phyloP scores from a whole-genome alignment of 2,888 invertebrate genomes.

The Callinectes sapidus region DNA sequence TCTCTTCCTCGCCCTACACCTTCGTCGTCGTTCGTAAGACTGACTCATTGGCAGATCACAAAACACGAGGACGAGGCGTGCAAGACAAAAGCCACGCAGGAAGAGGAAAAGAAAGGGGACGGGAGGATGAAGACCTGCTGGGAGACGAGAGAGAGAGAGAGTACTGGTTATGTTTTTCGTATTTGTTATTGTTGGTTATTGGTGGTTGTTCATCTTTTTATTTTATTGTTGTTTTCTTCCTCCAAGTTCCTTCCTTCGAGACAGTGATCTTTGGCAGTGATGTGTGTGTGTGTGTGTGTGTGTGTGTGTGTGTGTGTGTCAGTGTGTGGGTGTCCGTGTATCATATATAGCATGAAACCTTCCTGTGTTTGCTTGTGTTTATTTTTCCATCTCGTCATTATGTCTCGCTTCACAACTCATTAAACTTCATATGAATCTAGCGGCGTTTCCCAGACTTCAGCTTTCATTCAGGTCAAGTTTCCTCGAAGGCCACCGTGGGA shows the following conservation, averaged over 20 bases:
- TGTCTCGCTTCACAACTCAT: conserved; percentile 4
- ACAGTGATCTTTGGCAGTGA: not conserved
- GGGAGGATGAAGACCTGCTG: not conserved
- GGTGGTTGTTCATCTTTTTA: not conserved
- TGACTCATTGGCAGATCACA: conserved; percentile 2
- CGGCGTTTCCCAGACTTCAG: not conserved
- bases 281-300: too few relatives aligned
- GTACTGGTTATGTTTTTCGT: not conserved
- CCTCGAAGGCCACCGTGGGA: not conserved
- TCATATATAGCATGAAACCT: too few relatives aligned
- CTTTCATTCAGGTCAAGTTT: not conserved
- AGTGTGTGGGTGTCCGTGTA: too few relatives aligned
- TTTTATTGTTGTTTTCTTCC: not conserved
- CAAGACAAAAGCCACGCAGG: conserved; percentile 3
- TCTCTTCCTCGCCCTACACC: not conserved
- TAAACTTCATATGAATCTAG: not conserved
- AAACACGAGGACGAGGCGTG: not conserved
- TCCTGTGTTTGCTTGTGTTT: too few relatives aligned
- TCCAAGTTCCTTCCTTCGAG: not conserved
- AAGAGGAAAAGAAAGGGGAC: not conserved
- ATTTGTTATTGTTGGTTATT: not conserved
- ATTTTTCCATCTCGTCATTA: not conserved
- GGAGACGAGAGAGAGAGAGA: not conserved
- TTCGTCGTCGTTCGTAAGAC: not conserved
- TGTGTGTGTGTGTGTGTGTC: too few relatives aligned